These are phyloP conservation scores for Lydus trimaculatus DNA, from an alignment of 2,888 invertebrate genomes.

Conservation along the genomic window DNA sequence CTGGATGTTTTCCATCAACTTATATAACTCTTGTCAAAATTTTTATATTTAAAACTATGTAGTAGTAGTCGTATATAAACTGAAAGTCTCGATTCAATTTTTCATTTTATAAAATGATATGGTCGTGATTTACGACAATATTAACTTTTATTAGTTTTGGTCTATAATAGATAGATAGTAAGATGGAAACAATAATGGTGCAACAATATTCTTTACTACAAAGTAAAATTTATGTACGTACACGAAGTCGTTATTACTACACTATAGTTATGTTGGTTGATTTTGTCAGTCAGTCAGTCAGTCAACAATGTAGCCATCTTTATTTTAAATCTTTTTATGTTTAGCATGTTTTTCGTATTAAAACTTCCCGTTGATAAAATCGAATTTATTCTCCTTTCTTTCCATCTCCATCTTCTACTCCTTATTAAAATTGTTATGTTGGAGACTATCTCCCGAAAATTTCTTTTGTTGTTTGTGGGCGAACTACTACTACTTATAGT, in stretches of 20 bases:
- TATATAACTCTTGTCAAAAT: constrained; percentile 1
- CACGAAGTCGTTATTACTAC: background rate
- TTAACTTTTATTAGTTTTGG: background rate
- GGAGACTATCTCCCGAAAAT: background rate
- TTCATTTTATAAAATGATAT: background rate
- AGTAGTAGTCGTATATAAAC: too few species aligned
- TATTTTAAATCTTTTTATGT: background rate
- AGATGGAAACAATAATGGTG: background rate
- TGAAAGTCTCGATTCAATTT: background rate
- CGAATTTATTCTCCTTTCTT: background rate
- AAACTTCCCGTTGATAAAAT: background rate
- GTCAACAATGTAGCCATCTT: background rate
- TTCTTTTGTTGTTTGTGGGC: background rate
- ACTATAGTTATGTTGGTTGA: background rate
- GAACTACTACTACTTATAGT: background rate
- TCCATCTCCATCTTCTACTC: too few species aligned
- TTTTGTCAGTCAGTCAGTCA: background rate
- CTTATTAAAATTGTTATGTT: too few species aligned
- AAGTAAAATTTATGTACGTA: background rate
- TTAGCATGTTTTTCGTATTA: background rate
- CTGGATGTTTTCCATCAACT: constrained; percentile 17
- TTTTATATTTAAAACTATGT: background rate
- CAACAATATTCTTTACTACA: background rate
- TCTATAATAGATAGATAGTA: background rate
- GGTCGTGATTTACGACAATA: background rate